Evolutionary conservation across 2,113 vertebrate genomes (phyloP), one percentile per base, ranked within the genome.

Genomic region (Nothoprocta pentlandii): DNA sequence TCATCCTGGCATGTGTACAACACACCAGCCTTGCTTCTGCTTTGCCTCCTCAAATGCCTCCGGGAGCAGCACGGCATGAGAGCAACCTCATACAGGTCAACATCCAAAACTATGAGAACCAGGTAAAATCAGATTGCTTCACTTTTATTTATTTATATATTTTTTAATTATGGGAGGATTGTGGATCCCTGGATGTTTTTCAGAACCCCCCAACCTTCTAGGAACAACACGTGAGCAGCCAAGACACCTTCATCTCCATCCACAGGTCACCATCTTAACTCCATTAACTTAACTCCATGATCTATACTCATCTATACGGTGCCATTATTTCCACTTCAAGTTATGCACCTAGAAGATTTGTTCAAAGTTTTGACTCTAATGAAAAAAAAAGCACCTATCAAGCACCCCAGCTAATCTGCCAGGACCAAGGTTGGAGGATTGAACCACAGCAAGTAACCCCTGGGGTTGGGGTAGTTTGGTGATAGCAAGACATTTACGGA

Each of bases 1-100:
- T 53, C 21, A 49, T 39, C 16, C 2, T 5, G 0, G 0, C 36
- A 12, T 14, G 58, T 74, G n/a, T 30, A 53, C 61, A 86, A 66
- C 25, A 22, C 54, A 8, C 54, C 26, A 20, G 7, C 7, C 10
- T 51, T n/a, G 68, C 13, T 15, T 82, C 32, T 30, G 6, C 21
- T 56, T 56, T 56, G 36, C 17, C 70, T 28, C 28, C 21, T 46
- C 36, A 62, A 75, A 28, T 62, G 82, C 32, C 5, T 13, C 19
- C 39, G 7, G 2, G 67, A 70, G 8, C 42, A 78, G 77, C 20
- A 44, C 42, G 10, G 42, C 42, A 44, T 44, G 42, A 44, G 42
- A 58, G 22, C 42, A 78, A 81, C 20, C 12, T 28, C 16, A 68
- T 16, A n/a, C 19, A 63, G n/a, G 14, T 3, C 54, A n/a, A 28